phyloP scores from a whole-genome alignment of 1,140 invertebrate genomes.

The Aphis gossypii region DNA sequence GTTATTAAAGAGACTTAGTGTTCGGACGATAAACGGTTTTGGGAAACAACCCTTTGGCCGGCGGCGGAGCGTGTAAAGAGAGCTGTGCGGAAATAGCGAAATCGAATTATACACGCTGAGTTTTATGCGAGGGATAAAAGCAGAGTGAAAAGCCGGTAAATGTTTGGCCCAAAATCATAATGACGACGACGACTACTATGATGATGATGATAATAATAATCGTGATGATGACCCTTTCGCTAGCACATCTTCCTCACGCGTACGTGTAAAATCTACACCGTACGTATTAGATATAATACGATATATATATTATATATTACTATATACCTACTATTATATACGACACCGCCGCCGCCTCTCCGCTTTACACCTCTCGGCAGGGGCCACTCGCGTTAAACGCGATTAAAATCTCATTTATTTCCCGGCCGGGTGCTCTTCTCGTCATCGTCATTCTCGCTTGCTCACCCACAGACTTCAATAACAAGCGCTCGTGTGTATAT shows the following conservation, averaged over 20 bases:
- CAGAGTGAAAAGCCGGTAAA: neutral
- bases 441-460: neutral
- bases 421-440: neutral
- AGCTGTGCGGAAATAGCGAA: constrained; percentile 33
- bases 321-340: constrained; percentile 16
- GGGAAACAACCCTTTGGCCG: constrained; percentile 50
- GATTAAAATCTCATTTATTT: constrained; percentile 56
- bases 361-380: constrained; percentile 43
- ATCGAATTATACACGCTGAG: constrained; percentile 40
- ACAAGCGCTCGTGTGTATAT: neutral
- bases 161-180: constrained; percentile 18
- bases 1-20: neutral
- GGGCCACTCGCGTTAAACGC: constrained; percentile 36
- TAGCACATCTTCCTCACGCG: neutral
- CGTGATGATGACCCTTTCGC: constrained; percentile 23
- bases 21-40: constrained; percentile 51
- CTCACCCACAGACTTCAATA: neutral
- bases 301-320: neutral
- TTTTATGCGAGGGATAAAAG: neutral
- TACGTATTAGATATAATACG: neutral
- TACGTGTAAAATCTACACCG: neutral
- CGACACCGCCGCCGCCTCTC: neutral
- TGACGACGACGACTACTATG: neutral
- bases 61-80: constrained; percentile 48
- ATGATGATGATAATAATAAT: constrained; percentile 11